Conservation (phyloP, 2,113 vertebrate species). For the Telmatochromis brachygnathus region DNA sequence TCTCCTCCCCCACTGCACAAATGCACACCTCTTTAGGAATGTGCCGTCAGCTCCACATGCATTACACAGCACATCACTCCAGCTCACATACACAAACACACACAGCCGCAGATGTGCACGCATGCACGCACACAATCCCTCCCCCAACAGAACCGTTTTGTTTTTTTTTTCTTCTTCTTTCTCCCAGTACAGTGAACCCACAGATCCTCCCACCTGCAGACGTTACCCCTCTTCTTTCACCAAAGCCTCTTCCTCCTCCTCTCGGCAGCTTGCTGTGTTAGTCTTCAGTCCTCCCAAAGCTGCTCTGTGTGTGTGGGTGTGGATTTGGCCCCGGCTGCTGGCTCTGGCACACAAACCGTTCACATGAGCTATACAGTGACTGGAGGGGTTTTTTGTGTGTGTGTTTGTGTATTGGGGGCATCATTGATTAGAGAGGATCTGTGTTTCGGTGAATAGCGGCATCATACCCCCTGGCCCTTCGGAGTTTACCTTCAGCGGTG, state of each 20-base stretch:
- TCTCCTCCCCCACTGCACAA: constrained; percentile 59
- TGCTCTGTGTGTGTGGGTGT: constrained; percentile 1
- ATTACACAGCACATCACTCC: constrained; percentile 48
- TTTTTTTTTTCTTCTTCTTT: background rate
- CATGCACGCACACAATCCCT: constrained; percentile 25
- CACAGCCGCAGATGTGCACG: constrained; percentile 38
- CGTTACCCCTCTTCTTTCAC: constrained; percentile 14
- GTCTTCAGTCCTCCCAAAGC: constrained; percentile 29
- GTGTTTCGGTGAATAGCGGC: constrained; percentile 3
- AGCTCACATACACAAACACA: constrained; percentile 21
- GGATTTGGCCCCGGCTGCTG: constrained; percentile 4
- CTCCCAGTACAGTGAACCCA: constrained; percentile 3
- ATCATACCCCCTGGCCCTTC: background rate
- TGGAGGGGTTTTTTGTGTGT: constrained; percentile 8
- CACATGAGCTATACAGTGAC: constrained; percentile 30
- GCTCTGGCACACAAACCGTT: constrained; percentile 39
- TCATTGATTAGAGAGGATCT: constrained; percentile 41
- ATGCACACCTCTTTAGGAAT: constrained; percentile 39
- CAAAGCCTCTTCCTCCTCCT: constrained; percentile 50
- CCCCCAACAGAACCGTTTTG: constrained; percentile 8
- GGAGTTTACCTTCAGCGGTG: background rate
- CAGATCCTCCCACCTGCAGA: constrained; percentile 5
- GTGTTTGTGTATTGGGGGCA: constrained; percentile 23
- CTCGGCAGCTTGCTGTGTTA: constrained; percentile 63
- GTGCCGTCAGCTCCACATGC: constrained; percentile 50